phyloP scores from a whole-genome alignment of 2,888 invertebrate species.

The Sialis fuliginosa region DNA sequence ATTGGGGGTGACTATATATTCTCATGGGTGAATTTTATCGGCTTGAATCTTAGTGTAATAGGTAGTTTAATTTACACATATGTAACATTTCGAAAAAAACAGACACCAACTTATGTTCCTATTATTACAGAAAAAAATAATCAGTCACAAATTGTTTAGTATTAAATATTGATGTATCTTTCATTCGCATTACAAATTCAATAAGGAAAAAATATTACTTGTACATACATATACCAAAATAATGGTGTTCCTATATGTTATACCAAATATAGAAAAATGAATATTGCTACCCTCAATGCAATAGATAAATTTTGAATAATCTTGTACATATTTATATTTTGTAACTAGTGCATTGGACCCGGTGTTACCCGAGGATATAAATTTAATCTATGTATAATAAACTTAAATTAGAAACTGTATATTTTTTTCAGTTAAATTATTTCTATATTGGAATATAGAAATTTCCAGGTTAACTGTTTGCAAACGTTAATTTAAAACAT shows the following conservation, averaged over 20 bases:
- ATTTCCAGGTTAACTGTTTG: too few species aligned
- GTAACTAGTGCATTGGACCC: too few species aligned
- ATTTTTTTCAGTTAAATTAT: too few species aligned
- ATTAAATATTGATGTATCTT: constrained; percentile 3
- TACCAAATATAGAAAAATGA: neutral
- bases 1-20: constrained; percentile 97
- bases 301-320: too few species aligned
- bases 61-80: constrained; percentile 76
- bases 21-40: constrained; percentile 84
- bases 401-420: too few species aligned
- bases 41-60: constrained; percentile 84
- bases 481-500: too few species aligned
- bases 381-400: too few species aligned
- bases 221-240: neutral
- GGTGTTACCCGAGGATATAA: too few species aligned
- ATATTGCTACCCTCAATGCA: too few species aligned
- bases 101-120: constrained; percentile 16
- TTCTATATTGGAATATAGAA: too few species aligned
- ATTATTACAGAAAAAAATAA: constrained; percentile 17
- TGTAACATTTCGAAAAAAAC: constrained; percentile 58
- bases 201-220: neutral
- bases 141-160: constrained; percentile 27
- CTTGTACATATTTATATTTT: too few species aligned
- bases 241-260: neutral
- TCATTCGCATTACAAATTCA: neutral